A percentile compares a stretch with the other conserved stretches of the same genome.
Conservation (phyloP, 2,888 invertebrate genomes). For the Cylloceria caligata region DNA sequence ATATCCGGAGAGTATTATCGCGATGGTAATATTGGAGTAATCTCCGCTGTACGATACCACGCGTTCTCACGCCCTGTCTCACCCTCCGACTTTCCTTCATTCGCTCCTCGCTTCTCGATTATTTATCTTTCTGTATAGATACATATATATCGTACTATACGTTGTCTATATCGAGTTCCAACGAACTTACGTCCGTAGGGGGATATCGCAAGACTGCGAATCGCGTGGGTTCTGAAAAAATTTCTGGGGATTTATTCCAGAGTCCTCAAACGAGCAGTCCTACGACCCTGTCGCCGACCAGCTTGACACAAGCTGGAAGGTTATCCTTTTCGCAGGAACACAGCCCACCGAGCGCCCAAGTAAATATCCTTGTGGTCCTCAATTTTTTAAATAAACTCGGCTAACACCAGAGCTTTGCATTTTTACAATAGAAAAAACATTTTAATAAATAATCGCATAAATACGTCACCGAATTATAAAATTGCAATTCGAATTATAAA, state of each 20-base stretch:
- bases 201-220: not conserved
- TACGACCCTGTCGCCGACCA: slow-evolving; percentile 89
- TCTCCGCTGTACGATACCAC: not conserved
- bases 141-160: slow-evolving; percentile 1
- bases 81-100: slow-evolving; percentile 30
- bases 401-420: slow-evolving; percentile 33
- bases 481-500: not conserved
- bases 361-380: slow-evolving; percentile 81
- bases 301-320: slow-evolving; percentile 86
- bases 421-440: not conserved
- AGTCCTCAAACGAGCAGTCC: slow-evolving; percentile 90
- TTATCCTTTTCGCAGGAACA: slow-evolving; percentile 84
- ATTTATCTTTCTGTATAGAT: slow-evolving; percentile 49
- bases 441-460: not conserved
- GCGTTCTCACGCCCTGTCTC: slow-evolving; percentile 34
- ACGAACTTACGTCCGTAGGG: not conserved
- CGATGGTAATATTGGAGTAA: slow-evolving; percentile 1
- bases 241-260: slow-evolving; percentile 84
- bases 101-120: slow-evolving; percentile 43
- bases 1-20: slow-evolving; percentile 18
- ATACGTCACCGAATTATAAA: no score
- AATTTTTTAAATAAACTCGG: slow-evolving; percentile 48
- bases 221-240: slow-evolving; percentile 56
- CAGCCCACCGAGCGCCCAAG: slow-evolving; percentile 83
- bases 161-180: not conserved